Conservation (phyloP, 1,140 invertebrate species). For the Fopius arisanus region DNA sequence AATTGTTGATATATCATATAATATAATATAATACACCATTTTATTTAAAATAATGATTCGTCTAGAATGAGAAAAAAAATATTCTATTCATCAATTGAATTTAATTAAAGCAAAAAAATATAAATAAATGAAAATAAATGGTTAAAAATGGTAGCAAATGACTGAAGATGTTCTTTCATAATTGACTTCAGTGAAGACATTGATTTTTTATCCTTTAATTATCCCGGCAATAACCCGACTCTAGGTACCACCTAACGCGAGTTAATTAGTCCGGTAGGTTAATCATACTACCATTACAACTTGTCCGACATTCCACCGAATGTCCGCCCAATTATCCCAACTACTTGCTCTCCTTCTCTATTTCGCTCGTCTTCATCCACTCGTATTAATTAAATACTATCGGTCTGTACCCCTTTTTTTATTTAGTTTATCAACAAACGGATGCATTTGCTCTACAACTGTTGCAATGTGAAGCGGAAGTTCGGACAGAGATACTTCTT, state of each 20-base stretch:
- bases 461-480: not conserved
- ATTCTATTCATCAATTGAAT: too few species aligned
- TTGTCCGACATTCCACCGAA: conserved; percentile 20
- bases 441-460: conserved; percentile 9
- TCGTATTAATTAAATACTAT: conserved; percentile 54
- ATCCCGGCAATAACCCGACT: not conserved
- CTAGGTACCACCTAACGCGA: conserved; percentile 43
- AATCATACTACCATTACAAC: conserved; percentile 41
- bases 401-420: conserved; percentile 36
- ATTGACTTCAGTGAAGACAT: not conserved
- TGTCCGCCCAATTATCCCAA: conserved; percentile 47
- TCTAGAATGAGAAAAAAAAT: too few species aligned
- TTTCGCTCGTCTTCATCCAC: conserved; percentile 10
- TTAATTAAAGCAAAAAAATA: too few species aligned
- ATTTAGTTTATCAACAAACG: not conserved
- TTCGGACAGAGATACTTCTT: not conserved
- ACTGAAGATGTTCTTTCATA: too few species aligned
- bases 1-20: too few species aligned
- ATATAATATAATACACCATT: too few species aligned
- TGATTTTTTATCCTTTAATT: not conserved
- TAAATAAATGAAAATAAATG: too few species aligned
- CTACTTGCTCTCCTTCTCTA: conserved; percentile 11
- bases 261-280: conserved; percentile 49
- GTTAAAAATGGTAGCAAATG: too few species aligned
- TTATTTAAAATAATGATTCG: too few species aligned